phyloP scores from a whole-genome alignment of 2,797 vertebrate genomes.

The Ctenopoma kingsleyae region DNA sequence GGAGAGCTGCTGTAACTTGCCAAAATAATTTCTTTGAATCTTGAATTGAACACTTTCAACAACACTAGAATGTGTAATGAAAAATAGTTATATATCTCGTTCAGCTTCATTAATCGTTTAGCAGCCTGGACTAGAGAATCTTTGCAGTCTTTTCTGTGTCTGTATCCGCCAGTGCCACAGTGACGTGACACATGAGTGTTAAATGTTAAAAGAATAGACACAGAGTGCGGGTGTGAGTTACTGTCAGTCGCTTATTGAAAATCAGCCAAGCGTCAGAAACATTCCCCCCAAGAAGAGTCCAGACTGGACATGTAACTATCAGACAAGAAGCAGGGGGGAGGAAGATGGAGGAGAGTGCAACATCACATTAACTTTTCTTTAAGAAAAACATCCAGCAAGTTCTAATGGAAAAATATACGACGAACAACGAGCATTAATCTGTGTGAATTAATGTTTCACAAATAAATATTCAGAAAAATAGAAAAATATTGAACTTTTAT shows the following conservation, averaged over 20 bases:
- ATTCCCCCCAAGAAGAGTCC: conserved; percentile 33
- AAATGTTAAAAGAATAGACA: conserved; percentile 4
- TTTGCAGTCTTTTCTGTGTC: neutral
- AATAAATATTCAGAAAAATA: too few relatives aligned
- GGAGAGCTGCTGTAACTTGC: too few relatives aligned
- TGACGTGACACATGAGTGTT: conserved; percentile 6
- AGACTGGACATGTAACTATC: conserved; percentile 40
- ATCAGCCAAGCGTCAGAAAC: conserved; percentile 62
- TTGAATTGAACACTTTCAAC: fast-evolving
- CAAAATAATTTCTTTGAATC: too few relatives aligned
- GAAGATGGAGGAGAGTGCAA: neutral
- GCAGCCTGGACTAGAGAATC: neutral
- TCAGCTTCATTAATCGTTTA: neutral
- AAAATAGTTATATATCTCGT: neutral
- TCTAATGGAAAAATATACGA: too few relatives aligned
- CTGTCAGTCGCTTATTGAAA: conserved; percentile 57
- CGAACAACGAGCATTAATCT: too few relatives aligned
- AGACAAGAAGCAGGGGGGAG: conserved; percentile 21
- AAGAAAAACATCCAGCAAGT: too few relatives aligned
- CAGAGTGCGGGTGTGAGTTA: conserved; percentile 13
- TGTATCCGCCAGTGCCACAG: neutral
- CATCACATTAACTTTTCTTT: too few relatives aligned
- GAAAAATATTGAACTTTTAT: too few relatives aligned
- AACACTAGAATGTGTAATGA: neutral
- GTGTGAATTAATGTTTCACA: too few relatives aligned